Base-by-base conservation (phyloP, 2,888 invertebrate genomes). In the Dasypogon diadema region DNA sequence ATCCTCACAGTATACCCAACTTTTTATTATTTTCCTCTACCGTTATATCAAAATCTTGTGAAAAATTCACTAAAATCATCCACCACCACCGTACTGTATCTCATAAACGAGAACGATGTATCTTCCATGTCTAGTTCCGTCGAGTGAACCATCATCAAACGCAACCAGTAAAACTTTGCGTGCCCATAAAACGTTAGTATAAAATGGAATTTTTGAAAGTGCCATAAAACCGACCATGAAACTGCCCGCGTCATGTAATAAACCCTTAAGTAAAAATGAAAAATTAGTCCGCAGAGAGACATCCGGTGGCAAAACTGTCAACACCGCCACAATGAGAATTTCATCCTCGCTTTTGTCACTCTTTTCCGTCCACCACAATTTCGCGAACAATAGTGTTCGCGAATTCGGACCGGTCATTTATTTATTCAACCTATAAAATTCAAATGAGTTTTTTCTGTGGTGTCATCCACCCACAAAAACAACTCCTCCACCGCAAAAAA, bases 251-350 rank as follows among this genome's bases (percentile, higher is more conserved):
- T 12, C 6, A 46, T 65, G 65, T 24, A 48, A 65, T 65, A 65
- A 65, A 60, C 21, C 60, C 60, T 60, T 37, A 60, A 60, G 37
- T 65, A 46, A 48, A 65, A 65, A 65, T 65, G 65, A 65, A 65
- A 65, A 65, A 65, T 65, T 65, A 46, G 14, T 18, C 65, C 65
- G 10, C 48, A 46, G 65, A 22, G 65, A 37, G 18, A 37, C 65
- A 65, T 65, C 48, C n/a, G 14, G n/a, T 37, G 46, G 18, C 51
- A 51, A 51, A 30, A 30, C 3, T 8, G 8, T 12, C 42, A 42
- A 6, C 6, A 1, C 42, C 42, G n/a, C n/a, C 3, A 51, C 2
- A 51, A 16, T 51, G 51, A 51, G 51, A 51, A 21, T 51, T 16
- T 16, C 18, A 18, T 14, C 37, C 24, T 10, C 26, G 10, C 10